These are phyloP conservation scores for Anthoscopus minutus DNA, from an alignment of 2,113 vertebrate genomes.

Conservation along the genomic window DNA sequence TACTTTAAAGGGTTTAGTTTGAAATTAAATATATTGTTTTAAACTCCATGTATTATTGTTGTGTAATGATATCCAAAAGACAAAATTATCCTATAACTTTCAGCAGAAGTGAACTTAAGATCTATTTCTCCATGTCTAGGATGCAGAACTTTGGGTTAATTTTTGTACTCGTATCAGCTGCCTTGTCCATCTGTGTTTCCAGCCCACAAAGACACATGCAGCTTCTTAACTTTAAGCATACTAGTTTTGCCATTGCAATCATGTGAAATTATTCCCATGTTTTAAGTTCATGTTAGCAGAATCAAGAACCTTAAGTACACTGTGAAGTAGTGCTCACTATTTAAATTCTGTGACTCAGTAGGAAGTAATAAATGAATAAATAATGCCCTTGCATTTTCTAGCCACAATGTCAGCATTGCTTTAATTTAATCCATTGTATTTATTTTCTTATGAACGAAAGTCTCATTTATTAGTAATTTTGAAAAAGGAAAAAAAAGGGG, in stretches of 20 bases:
- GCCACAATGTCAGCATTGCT: not conserved
- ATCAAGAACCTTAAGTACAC: not conserved
- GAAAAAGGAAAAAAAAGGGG: not conserved
- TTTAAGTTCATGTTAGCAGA: not conserved
- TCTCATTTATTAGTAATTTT: not conserved
- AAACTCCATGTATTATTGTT: not conserved
- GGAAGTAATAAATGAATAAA: not conserved
- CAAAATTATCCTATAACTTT: not conserved
- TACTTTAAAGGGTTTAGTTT: not conserved
- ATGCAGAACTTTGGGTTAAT: not conserved
- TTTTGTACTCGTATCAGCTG: not conserved
- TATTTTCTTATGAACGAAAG: slow-evolving; percentile 12
- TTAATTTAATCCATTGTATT: not conserved
- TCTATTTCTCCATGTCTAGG: not conserved
- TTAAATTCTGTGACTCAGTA: not conserved
- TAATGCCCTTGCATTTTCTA: slow-evolving; percentile 2
- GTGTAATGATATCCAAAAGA: not conserved
- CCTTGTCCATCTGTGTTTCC: not conserved
- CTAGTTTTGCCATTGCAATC: not conserved
- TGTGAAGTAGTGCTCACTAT: not conserved
- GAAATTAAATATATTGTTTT: not conserved
- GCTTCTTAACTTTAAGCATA: not conserved
- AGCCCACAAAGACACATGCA: not conserved
- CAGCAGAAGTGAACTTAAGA: not conserved
- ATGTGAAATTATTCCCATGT: not conserved